These are phyloP conservation scores for Sminthurides aquaticus DNA, from an alignment of 2,888 invertebrate genomes.

Conservation along the genomic window DNA sequence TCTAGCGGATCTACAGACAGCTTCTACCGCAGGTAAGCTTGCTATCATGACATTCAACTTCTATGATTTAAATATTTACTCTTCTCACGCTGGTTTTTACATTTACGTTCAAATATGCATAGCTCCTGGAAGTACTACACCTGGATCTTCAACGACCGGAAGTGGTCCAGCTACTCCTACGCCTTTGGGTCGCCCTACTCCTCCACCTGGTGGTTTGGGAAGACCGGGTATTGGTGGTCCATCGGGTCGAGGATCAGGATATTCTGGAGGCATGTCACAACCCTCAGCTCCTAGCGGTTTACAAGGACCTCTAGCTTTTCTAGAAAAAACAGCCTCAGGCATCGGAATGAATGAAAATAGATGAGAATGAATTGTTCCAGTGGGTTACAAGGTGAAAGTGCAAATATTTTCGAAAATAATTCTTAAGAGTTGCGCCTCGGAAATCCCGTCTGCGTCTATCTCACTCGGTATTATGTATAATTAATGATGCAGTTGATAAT, in stretches of 20 bases:
- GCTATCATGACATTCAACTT: no score
- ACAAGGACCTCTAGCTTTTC: constrained; percentile 75
- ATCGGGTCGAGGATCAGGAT: constrained; percentile 12
- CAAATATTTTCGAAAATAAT: no score
- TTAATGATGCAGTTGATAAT: no score
- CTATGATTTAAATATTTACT: no score
- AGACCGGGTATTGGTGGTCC: constrained; percentile 1
- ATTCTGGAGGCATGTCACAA: constrained; percentile 18
- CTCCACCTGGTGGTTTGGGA: constrained; percentile 2
- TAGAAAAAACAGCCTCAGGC: constrained; percentile 85
- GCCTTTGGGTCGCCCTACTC: constrained; percentile 20
- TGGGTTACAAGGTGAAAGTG: no score
- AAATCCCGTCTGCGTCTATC: no score
- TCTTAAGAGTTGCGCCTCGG: no score
- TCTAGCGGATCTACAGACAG: constrained; percentile 64
- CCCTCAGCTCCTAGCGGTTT: constrained; percentile 54
- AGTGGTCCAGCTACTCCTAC: constrained; percentile 32
- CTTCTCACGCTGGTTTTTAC: not conserved
- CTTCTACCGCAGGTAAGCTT: constrained; percentile 19
- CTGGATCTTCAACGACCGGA: not conserved
- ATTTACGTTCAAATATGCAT: not conserved
- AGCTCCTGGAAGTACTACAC: not conserved
- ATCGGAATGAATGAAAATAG: constrained; percentile 59
- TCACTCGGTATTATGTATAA: no score
- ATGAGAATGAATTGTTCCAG: no score